Conservation (phyloP, 2,888 invertebrate species). For the Polietes domitor region DNA sequence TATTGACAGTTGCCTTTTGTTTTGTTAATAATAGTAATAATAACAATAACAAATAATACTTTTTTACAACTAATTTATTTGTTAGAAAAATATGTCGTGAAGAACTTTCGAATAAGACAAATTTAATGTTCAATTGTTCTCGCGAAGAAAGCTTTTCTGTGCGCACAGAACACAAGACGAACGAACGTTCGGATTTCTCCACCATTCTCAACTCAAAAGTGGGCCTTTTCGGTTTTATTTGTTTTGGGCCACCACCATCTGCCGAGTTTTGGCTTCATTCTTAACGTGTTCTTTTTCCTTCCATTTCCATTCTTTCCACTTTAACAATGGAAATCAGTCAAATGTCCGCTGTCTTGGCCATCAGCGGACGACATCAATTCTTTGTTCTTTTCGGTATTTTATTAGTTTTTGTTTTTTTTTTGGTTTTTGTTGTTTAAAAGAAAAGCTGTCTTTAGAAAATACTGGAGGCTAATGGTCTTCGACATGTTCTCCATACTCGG, state of each 20-base stretch:
- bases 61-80: neutral
- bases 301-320: too few species aligned
- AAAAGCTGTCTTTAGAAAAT: neutral
- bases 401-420: neutral
- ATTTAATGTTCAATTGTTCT: constrained; percentile 10
- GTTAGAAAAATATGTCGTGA: neutral
- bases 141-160: neutral
- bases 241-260: neutral
- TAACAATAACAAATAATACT: neutral
- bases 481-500: constrained; percentile 34
- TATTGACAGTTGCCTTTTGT: constrained; percentile 16
- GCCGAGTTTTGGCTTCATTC: neutral
- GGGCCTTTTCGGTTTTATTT: neutral
- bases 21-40: neutral
- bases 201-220: neutral
- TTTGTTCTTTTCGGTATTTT: neutral
- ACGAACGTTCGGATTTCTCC: neutral
- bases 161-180: too few species aligned
- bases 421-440: neutral
- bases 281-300: neutral
- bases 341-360: neutral
- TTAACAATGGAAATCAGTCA: constrained; percentile 16
- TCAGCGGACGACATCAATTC: neutral
- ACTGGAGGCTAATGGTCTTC: neutral
- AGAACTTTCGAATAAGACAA: constrained; percentile 12